Evolutionary conservation across 1,140 invertebrate species (phyloP).

Genomic region (Luehdorfia chinensis): DNA sequence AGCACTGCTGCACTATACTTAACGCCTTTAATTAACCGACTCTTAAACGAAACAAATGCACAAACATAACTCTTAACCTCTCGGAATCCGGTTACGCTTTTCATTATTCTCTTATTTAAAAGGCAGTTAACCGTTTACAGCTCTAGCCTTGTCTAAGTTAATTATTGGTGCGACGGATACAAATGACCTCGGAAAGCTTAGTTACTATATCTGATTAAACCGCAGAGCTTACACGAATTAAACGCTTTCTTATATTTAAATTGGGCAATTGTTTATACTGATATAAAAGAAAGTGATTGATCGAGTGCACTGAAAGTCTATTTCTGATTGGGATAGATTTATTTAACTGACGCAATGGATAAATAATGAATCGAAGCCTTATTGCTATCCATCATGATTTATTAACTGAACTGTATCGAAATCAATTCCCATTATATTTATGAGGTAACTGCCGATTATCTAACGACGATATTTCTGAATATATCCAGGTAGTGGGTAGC

Average conservation of each 20-base stretch:
- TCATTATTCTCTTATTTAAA: slow-evolving; percentile 61
- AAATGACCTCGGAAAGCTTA: slow-evolving; percentile 57
- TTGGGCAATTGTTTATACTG: slow-evolving; percentile 54
- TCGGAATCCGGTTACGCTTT: slow-evolving; percentile 47
- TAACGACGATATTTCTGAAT: background rate
- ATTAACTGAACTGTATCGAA: slow-evolving; percentile 9
- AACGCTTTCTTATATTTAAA: slow-evolving; percentile 67
- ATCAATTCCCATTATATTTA: slow-evolving; percentile 9
- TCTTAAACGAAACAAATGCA: slow-evolving; percentile 39
- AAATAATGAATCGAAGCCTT: slow-evolving; percentile 11
- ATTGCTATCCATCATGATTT: slow-evolving; percentile 16
- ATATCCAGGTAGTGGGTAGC: background rate
- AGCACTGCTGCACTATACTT: slow-evolving; percentile 33
- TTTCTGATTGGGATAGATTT: slow-evolving; percentile 26
- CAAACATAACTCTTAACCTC: slow-evolving; percentile 51
- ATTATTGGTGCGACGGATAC: slow-evolving; percentile 62
- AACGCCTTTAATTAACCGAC: slow-evolving; percentile 45
- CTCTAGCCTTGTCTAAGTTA: slow-evolving; percentile 44
- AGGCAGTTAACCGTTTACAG: slow-evolving; percentile 57
- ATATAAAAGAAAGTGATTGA: slow-evolving; percentile 35
- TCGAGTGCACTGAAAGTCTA: slow-evolving; percentile 27
- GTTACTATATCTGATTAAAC: slow-evolving; percentile 56
- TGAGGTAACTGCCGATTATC: slow-evolving; percentile 11
- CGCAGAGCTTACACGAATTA: slow-evolving; percentile 54
- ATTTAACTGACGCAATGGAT: slow-evolving; percentile 16